Evolutionary conservation across 2,888 invertebrate genomes (phyloP).

Genomic region (Nemapogon koenigi): DNA sequence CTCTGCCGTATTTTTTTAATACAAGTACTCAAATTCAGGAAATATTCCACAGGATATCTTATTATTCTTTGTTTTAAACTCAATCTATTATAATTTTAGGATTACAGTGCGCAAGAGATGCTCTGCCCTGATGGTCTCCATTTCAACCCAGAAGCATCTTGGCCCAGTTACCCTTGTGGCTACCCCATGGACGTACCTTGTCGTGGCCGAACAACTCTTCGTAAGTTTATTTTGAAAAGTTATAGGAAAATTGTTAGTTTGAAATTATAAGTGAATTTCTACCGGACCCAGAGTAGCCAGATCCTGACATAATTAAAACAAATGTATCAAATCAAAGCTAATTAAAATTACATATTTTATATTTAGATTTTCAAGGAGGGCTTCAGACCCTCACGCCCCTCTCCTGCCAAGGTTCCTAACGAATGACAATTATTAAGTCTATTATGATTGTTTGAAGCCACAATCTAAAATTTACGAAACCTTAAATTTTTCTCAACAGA

Average conservation of each 20-base stretch:
- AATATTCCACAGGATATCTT: too few species aligned
- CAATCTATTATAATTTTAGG: conserved; percentile 23
- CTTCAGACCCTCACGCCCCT: background rate
- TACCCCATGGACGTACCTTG: conserved; percentile 83
- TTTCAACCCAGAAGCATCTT: conserved; percentile 70
- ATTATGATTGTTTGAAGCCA: too few species aligned
- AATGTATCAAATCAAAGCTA: too few species aligned
- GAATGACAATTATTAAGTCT: too few species aligned
- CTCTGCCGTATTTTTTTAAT: too few species aligned
- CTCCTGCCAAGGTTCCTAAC: too few species aligned
- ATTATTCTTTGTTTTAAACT: background rate
- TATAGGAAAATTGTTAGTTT: background rate
- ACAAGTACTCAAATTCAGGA: too few species aligned
- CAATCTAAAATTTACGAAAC: too few species aligned
- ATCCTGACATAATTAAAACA: too few species aligned
- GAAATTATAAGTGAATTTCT: too few species aligned
- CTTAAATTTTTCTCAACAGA: conserved; percentile 46
- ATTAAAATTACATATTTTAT: too few species aligned
- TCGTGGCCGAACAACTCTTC: conserved; percentile 63
- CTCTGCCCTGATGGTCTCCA: conserved; percentile 81
- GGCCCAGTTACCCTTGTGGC: conserved; percentile 76
- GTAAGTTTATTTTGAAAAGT: conserved; percentile 43
- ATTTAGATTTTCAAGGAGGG: background rate
- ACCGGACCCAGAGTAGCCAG: too few species aligned
- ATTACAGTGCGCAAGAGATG: conserved; percentile 70